A percentile compares a stretch with the other conserved stretches of the same genome.
These are phyloP conservation scores for Cataglyphis hispanica DNA, from an alignment of 1,140 invertebrate species.

Conservation along the genomic window DNA sequence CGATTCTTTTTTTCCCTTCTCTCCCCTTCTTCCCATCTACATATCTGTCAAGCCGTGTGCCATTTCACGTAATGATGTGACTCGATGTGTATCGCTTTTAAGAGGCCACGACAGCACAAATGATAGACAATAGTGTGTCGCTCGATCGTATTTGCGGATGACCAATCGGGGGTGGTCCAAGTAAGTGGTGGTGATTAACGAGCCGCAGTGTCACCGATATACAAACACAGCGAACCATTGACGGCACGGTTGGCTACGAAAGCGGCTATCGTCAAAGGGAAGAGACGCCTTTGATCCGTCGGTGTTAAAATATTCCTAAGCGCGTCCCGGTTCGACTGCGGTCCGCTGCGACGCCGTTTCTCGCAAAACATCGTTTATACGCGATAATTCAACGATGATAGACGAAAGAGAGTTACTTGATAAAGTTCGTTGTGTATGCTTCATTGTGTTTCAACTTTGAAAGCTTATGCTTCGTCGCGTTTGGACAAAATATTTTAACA, in stretches of 20 bases:
- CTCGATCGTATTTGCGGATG: conserved; percentile 56
- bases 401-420: neutral
- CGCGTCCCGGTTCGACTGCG: conserved; percentile 2
- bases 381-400: conserved; percentile 5
- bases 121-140: conserved; percentile 24
- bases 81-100: neutral
- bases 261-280: conserved; percentile 51
- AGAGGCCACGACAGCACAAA: neutral
- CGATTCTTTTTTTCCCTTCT: neutral
- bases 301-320: conserved; percentile 66
- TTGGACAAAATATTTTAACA: neutral
- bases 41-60: neutral
- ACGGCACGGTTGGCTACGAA: conserved; percentile 44
- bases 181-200: conserved; percentile 51
- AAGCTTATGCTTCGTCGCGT: neutral
- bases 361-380: conserved; percentile 34
- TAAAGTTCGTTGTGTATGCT: neutral
- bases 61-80: conserved; percentile 17
- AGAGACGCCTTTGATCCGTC: conserved; percentile 55
- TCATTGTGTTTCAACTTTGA: neutral
- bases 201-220: conserved; percentile 45
- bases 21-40: neutral
- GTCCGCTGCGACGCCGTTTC: neutral
- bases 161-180: conserved; percentile 39
- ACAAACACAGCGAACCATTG: conserved; percentile 47